Percentiles rank a stretch among this genome's conserved stretches.
phyloP scores from a whole-genome alignment of 2,797 vertebrate genomes.

The Rhinophrynus dorsalis region DNA sequence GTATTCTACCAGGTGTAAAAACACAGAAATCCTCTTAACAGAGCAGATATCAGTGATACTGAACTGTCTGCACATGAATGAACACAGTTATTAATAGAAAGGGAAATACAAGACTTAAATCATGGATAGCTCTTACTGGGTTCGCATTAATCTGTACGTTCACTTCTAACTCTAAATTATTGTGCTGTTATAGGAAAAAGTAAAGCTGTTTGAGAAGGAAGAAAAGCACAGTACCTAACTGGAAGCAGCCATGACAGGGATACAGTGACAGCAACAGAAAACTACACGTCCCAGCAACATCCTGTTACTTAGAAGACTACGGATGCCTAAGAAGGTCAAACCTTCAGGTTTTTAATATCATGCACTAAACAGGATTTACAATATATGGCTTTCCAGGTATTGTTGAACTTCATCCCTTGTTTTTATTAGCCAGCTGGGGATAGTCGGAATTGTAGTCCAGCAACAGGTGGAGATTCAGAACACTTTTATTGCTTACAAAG shows the following conservation, averaged over 20 bases:
- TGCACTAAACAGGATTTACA: too few species aligned
- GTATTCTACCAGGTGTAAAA: background rate
- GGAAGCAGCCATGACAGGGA: slow-evolving; percentile 48
- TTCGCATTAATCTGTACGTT: background rate
- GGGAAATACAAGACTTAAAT: background rate
- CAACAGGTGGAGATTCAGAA: too few species aligned
- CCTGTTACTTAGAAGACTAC: background rate
- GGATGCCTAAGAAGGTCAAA: background rate
- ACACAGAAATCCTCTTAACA: background rate
- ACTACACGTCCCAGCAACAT: slow-evolving; percentile 33
- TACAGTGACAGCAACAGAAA: slow-evolving; percentile 7
- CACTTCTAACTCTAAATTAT: background rate
- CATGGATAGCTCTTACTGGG: background rate
- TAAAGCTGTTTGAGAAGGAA: slow-evolving; percentile 3
- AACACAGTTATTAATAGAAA: background rate
- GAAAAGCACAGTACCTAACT: slow-evolving; percentile 46
- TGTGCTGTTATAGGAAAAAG: background rate
- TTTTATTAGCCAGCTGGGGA: too few species aligned
- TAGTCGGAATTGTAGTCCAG: too few species aligned
- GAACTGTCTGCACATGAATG: background rate
- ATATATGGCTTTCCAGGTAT: too few species aligned
- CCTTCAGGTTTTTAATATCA: too few species aligned
- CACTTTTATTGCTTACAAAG: too few species aligned
- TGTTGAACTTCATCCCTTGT: too few species aligned
- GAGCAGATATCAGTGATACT: background rate